Base-by-base conservation (phyloP, 2,888 invertebrate species). In the Trachelus stipa region DNA sequence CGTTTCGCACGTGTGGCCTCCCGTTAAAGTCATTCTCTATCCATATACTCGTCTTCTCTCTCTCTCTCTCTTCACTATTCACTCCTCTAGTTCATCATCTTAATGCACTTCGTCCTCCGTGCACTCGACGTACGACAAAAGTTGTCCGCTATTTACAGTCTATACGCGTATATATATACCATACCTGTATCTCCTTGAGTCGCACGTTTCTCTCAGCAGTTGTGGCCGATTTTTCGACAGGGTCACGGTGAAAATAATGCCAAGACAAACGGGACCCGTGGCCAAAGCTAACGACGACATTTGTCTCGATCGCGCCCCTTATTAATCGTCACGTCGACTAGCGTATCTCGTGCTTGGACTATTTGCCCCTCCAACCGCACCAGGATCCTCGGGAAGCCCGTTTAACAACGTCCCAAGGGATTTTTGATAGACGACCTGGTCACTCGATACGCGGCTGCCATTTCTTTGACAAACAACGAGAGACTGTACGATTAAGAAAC, bases 21-120 rank as follows among this genome's bases (percentile, higher is more conserved):
- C 56, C 56, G 23, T 56, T 56, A 23, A 56, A 23, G 56, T 40
- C 2, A 6, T 23, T 40, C 40, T 4, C 23, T 23, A 23, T 40
- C 56, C 56, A 9, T 56, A 23, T 56, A 56, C n/a, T 68, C 37
- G 23, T 73, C 74, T 15, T n/a, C 9, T 73, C 73, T 15, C 15
- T 31, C 40, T 71, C 71, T 71, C 30, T 71, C 30, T 74, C 74
- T 77, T 34, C n/a, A n/a, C 75, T 77, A 34, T 15, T 75, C 30
- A 33, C 31, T 56, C 74, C 68, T 31, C 12, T 23, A 34, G 75
- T 79, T 15, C 68, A 76, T 34, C 75, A 34, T 37, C 73, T 34
- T 12, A 35, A 35, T 35, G 73, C 73, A 76, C 77, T 78, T 23
- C 9, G 9, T 56, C 9, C 56, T 9, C 56, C 9, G 23, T 56